Evolutionary conservation across 2,888 invertebrate species (phyloP).

Genomic region (Tenthredo mesomela): DNA sequence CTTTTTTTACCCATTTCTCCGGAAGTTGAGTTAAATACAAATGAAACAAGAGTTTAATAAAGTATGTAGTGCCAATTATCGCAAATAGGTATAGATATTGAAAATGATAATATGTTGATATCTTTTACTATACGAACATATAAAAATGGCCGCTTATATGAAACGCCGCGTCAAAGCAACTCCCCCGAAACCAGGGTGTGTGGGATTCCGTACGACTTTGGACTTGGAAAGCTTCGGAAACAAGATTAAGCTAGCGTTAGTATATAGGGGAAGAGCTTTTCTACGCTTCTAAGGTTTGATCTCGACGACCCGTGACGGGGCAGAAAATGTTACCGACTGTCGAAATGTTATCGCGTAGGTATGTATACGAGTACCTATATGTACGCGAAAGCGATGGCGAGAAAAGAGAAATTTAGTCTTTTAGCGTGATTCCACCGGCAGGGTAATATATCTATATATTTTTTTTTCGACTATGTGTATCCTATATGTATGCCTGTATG

Average conservation of each 20-base stretch:
- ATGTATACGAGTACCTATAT: not conserved
- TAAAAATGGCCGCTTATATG: constrained; percentile 11
- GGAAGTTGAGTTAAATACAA: not conserved
- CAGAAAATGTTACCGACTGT: constrained; percentile 40
- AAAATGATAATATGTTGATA: not conserved
- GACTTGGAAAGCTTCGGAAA: constrained; percentile 71
- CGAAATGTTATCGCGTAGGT: constrained; percentile 43
- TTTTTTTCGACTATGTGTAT: too few relatives aligned
- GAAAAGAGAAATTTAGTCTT: not conserved
- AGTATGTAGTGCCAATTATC: not conserved
- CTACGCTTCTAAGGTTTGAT: constrained; percentile 67
- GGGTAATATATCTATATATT: not conserved
- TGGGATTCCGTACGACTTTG: constrained; percentile 61
- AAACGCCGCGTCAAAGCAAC: not conserved
- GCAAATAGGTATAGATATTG: not conserved
- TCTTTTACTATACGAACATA: not conserved
- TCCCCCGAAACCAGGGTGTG: not conserved
- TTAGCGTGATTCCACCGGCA: not conserved
- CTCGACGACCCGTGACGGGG: constrained; percentile 52
- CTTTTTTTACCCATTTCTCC: not conserved
- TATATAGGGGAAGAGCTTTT: constrained; percentile 60
- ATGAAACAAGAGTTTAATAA: not conserved
- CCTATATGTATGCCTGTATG: too few relatives aligned
- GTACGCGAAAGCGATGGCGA: not conserved
- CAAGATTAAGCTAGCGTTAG: constrained; percentile 64